Evolutionary conservation across 2,797 vertebrate species (phyloP).

Genomic region (Trematomus bernacchii): DNA sequence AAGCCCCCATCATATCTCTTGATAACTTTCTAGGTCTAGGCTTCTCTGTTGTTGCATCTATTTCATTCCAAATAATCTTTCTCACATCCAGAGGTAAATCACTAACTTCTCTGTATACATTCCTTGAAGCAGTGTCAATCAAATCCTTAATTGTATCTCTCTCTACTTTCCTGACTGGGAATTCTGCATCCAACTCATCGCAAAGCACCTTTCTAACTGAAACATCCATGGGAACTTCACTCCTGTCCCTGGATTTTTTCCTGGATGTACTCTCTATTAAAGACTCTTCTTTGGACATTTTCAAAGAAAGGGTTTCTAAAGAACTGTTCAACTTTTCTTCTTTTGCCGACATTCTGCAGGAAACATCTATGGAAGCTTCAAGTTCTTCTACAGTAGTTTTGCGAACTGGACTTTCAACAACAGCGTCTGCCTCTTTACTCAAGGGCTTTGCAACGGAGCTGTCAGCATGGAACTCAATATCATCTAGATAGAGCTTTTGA

Average conservation of each 20-base stretch:
- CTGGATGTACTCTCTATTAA: slow-evolving; percentile 50
- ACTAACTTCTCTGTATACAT: slow-evolving; percentile 62
- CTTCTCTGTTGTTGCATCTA: slow-evolving; percentile 60
- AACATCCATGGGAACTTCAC: slow-evolving; percentile 63
- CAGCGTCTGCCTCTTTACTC: slow-evolving; percentile 67
- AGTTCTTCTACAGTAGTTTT: slow-evolving; percentile 88
- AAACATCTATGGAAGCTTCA: slow-evolving; percentile 57
- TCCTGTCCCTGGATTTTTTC: slow-evolving; percentile 67
- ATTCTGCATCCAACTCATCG: slow-evolving; percentile 67
- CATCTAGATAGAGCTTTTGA: slow-evolving; percentile 72
- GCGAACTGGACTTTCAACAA: slow-evolving; percentile 81
- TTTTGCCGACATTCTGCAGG: slow-evolving; percentile 58
- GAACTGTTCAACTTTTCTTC: slow-evolving; percentile 62
- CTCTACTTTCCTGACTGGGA: slow-evolving; percentile 58
- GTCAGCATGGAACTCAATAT: slow-evolving; percentile 69
- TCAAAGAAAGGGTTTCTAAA: slow-evolving; percentile 54
- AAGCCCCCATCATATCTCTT: slow-evolving; percentile 71
- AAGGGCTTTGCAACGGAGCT: slow-evolving; percentile 60
- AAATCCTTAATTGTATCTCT: slow-evolving; percentile 59
- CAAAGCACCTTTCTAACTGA: slow-evolving; percentile 54
- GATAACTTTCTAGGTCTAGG: slow-evolving; percentile 54
- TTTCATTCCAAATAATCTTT: slow-evolving; percentile 69
- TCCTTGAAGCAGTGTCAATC: slow-evolving; percentile 57
- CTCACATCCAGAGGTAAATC: slow-evolving; percentile 70
- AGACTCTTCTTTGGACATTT: slow-evolving; percentile 58